Percentiles rank a stretch among this genome's conserved stretches.
These are phyloP conservation scores for Crotalus adamanteus DNA, from an alignment of 2,797 vertebrate species.

Conservation along the genomic window DNA sequence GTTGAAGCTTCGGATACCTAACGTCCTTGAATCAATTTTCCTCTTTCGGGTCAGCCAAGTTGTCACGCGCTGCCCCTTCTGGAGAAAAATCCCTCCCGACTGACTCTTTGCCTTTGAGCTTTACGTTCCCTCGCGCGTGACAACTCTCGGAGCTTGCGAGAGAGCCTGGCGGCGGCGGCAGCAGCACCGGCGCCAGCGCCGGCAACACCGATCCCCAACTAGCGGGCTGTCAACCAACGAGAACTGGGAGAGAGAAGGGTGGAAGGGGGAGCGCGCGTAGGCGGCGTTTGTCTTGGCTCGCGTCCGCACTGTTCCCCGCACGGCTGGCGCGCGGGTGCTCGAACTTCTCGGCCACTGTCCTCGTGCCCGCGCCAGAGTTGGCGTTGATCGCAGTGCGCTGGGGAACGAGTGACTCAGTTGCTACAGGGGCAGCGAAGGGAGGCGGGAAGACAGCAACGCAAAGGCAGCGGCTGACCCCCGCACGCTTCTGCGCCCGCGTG, in stretches of 20 bases:
- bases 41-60: neutral
- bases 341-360: neutral
- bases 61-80: fast-evolving
- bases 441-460: neutral
- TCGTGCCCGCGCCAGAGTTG: neutral
- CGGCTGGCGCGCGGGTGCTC: constrained; percentile 45
- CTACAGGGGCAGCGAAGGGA: neutral
- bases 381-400: constrained; percentile 21
- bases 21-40: neutral
- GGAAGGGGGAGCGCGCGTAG: neutral
- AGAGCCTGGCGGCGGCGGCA: too few relatives aligned
- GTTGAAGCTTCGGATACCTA: neutral
- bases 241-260: fast-evolving
- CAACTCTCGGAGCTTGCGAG: neutral
- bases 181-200: too few relatives aligned
- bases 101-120: neutral
- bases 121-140: neutral
- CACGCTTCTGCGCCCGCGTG: neutral
- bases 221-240: neutral
- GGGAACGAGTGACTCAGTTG: neutral
- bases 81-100: neutral
- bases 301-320: neutral
- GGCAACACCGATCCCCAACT: fast-evolving
- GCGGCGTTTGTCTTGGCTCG: neutral
- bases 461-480: constrained; percentile 5